Evolutionary conservation across 2,113 vertebrate species (phyloP), one percentile per base, ranked within the genome.

Genomic region (Pontoporia blainvillei): DNA sequence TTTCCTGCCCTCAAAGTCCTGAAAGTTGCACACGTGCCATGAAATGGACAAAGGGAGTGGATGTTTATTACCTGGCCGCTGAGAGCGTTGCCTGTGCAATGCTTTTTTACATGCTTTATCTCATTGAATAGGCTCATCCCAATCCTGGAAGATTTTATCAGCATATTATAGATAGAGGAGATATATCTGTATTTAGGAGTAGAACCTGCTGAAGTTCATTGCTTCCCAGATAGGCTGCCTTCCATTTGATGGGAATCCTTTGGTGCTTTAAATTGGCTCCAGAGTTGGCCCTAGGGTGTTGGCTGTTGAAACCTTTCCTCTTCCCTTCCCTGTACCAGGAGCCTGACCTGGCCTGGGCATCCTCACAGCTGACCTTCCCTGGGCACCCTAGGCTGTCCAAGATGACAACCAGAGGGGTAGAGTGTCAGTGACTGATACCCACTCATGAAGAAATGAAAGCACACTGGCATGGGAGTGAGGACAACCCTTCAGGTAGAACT

Each of bases 1-100:
- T 2, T 31, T 44, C n/a, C n/a, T 57, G 41, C 36, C 72, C 31
- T 72, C 31, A 12, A n/a, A 81, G 89, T 82, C 67, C 34, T 25
- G 14, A 41, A 31, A 15, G 21, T 15, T 62, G 39, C 20, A 13
- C 34, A 23, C 3, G 2, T 0, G 15, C 15, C 67, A 4, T 2
- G 49, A 54, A 71, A 86, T 62, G 25, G 36, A 72, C 1, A 9
- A 54, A 73, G 7, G 83, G 57, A 20, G 4, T 31, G 61, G 18
- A 34, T 2, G 0, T 36, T 46, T 36, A 3, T 21, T 8, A 27
- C 4, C 3, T 1, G 29, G 76, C 69, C 10, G 3, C 73, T 27
- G 46, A 27, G 79, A 94, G 69, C 61, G 46, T 21, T 2, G 78
- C 29, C 44, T 0, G 5, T 0, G 36, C 11, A 14, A 2, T 18